Base-by-base conservation (phyloP, 2,888 invertebrate genomes). In the Leptodirus hochenwartii region DNA sequence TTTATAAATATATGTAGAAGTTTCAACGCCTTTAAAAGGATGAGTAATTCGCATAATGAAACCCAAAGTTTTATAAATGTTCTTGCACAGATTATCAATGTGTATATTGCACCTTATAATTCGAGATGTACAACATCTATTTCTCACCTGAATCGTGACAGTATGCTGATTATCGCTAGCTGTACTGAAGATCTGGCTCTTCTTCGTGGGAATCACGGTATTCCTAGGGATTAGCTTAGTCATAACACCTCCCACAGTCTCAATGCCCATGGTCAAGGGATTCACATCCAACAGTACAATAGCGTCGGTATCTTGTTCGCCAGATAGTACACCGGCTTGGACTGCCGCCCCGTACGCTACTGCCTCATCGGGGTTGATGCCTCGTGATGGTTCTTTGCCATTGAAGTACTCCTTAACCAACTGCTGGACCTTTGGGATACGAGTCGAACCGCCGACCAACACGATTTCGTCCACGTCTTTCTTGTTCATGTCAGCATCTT, bases 161-260 rank as follows among this genome's bases (percentile, higher is more conserved):
- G 93, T 93, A 17, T 35, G 35, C 56, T 98, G 98, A 59, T 96
- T 98, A 56, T 98, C 98, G 15, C 91, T 85, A 32, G 96, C 95
- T 2, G 98, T 98, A 1, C 95, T 93, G 75, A 98, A 99, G 52
- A 96, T 91, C 60, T 98, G 96, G 0, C 90, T 88, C 56, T 98
- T 96, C 66, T 96, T 96, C 30, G 96, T 96, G 16, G 98, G 98
- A 49, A 99, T 96, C 39, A 95, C 93, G 15, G 96, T 96, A 67
- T 98, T 98, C 45, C 96, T 68, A 31, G 88, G 82, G 52, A 98
- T 98, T 31, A 98, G 68, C 54, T 95, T 96, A 43, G 96, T 96
- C 96, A 99, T 98, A 16, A 98, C 96, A 42, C 98, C 98, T 39
- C 98, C 96, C 27, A 96, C 95, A 23, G 98, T 99, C 61, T 99